phyloP scores from a whole-genome alignment of 2,888 invertebrate genomes.

The Chrysina gloriosa region DNA sequence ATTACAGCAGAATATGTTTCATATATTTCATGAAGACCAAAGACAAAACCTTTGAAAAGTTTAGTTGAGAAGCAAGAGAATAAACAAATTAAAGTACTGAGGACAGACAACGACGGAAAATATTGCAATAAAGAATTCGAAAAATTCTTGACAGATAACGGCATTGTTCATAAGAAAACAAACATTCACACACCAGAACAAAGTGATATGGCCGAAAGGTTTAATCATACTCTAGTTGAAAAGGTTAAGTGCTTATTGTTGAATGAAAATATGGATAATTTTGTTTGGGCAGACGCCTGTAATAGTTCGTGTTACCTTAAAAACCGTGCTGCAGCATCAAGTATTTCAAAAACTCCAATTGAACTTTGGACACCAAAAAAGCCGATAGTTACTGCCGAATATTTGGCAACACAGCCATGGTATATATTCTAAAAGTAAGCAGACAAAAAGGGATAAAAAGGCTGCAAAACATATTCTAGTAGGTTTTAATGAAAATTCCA shows the following conservation, averaged over 20 bases:
- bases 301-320: constrained; percentile 39
- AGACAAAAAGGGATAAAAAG: constrained; percentile 55
- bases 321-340: constrained; percentile 37
- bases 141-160: not conserved
- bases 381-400: constrained; percentile 56
- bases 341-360: constrained; percentile 51
- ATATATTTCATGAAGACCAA: not conserved
- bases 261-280: not conserved
- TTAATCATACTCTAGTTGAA: not conserved
- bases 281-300: too few relatives aligned
- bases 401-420: constrained; percentile 59
- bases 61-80: too few relatives aligned
- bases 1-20: not conserved
- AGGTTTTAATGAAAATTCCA: constrained; percentile 51
- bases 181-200: not conserved
- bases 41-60: not conserved
- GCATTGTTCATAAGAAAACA: not conserved
- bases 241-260: not conserved
- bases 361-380: constrained; percentile 57
- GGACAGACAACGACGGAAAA: not conserved
- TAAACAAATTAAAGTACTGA: not conserved
- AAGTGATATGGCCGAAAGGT: too few relatives aligned
- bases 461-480: constrained; percentile 53
- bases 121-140: not conserved
- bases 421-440: constrained; percentile 55